Evolutionary conservation across 2,888 invertebrate genomes (phyloP).

Genomic region (Acrobeloides nanus): DNA sequence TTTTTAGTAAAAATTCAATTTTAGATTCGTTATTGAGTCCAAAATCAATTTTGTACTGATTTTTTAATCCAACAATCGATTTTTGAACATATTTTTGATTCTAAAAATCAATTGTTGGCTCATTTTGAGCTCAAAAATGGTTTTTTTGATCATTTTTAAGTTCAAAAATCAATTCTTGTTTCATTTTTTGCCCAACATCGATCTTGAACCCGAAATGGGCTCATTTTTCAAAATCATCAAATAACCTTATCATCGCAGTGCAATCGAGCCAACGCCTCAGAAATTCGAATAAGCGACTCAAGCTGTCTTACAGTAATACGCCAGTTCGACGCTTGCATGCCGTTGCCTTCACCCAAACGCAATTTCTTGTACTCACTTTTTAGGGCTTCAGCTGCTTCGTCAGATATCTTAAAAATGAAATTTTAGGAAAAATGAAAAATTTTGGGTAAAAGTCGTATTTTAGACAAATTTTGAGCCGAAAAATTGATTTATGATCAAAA

Average conservation of each 20-base stretch:
- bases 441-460: background rate
- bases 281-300: conserved; percentile 86
- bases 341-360: conserved; percentile 67
- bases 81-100: no score
- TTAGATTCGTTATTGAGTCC: no score
- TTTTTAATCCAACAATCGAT: no score
- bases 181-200: background rate
- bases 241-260: conserved; percentile 80
- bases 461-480: background rate
- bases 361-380: conserved; percentile 81
- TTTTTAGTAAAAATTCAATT: no score
- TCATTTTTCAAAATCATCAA: conserved; percentile 7
- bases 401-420: conserved; percentile 54
- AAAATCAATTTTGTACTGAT: no score
- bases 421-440: background rate
- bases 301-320: conserved; percentile 91
- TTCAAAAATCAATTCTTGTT: no score
- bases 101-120: no score
- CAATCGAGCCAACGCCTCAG: conserved; percentile 91
- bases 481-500: no score
- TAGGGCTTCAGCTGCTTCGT: conserved; percentile 74
- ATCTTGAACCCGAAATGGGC: background rate
- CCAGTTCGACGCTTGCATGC: conserved; percentile 10
- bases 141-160: no score
- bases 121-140: no score